phyloP scores from a whole-genome alignment of 1,140 invertebrate species.

The Homarus americanus region DNA sequence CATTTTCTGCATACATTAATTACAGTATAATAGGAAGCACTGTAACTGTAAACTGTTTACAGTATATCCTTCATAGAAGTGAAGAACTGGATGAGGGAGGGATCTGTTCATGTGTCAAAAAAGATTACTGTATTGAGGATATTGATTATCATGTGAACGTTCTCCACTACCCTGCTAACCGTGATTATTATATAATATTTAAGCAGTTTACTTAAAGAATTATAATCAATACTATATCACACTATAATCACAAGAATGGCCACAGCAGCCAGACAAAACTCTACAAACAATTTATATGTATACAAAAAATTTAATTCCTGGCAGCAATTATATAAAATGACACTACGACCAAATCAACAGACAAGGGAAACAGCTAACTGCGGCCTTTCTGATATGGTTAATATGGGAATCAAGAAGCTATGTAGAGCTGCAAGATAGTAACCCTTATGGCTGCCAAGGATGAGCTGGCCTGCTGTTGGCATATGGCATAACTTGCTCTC shows the following conservation, averaged over 20 bases:
- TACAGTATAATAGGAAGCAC: conserved; percentile 49
- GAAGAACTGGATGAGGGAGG: conserved; percentile 8
- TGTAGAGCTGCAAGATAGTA: conserved; percentile 34
- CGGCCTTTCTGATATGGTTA: conserved; percentile 34
- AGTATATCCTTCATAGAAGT: conserved; percentile 40
- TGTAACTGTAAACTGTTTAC: conserved; percentile 24
- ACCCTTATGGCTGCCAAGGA: conserved; percentile 51
- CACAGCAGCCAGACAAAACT: conserved; percentile 43
- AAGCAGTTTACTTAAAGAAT: conserved; percentile 32
- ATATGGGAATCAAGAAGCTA: conserved; percentile 27
- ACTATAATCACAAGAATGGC: conserved; percentile 65
- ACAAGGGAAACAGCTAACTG: conserved; percentile 24
- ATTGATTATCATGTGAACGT: conserved; percentile 20
- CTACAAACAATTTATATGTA: neutral
- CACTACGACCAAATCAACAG: neutral
- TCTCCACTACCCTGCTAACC: conserved; percentile 51
- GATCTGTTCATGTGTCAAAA: conserved; percentile 23
- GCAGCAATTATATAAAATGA: conserved; percentile 32
- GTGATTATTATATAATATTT: conserved; percentile 45
- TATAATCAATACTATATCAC: conserved; percentile 52
- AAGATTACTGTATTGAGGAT: conserved; percentile 23
- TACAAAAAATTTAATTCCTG: conserved; percentile 11
- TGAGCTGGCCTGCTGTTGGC: conserved; percentile 55
- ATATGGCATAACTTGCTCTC: conserved; percentile 67
- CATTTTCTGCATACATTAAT: conserved; percentile 37